Evolutionary conservation across 2,888 invertebrate genomes (phyloP).

Genomic region (Pherbina coryleti): DNA sequence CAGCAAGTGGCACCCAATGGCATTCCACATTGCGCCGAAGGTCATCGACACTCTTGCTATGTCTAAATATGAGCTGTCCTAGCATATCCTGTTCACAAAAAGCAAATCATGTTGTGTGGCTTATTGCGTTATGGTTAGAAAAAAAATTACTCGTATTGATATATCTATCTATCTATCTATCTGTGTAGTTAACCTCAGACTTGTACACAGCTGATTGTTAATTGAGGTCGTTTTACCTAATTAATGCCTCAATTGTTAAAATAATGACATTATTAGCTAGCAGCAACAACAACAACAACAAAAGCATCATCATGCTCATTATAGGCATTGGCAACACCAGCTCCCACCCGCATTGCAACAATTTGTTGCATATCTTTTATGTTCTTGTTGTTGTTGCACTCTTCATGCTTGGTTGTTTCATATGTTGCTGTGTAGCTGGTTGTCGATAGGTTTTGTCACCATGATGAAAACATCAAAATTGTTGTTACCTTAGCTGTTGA

Average conservation of each 20-base stretch:
- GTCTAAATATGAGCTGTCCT: not conserved
- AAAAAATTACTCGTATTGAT: not conserved
- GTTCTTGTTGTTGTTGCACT: not conserved
- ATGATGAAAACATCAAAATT: not conserved
- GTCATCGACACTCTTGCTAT: not conserved
- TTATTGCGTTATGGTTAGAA: slow-evolving; percentile 47
- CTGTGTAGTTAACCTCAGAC: not conserved
- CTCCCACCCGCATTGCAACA: slow-evolving; percentile 17
- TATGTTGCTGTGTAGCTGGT: slow-evolving; percentile 40
- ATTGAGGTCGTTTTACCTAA: slow-evolving; percentile 61
- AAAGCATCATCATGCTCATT: not conserved
- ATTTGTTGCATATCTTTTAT: slow-evolving; percentile 30
- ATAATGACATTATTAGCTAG: slow-evolving; percentile 41
- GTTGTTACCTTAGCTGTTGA: not conserved
- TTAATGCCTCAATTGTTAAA: slow-evolving; percentile 57
- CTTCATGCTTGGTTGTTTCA: slow-evolving; percentile 41
- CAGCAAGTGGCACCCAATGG: not conserved
- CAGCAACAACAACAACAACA: not conserved
- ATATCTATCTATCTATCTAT: not conserved
- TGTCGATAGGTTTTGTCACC: slow-evolving; percentile 46
- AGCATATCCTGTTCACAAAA: not conserved
- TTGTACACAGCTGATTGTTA: slow-evolving; percentile 44
- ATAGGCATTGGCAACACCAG: no score
- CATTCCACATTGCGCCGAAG: not conserved
- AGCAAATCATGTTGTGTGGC: slow-evolving; percentile 47